phyloP scores from a whole-genome alignment of 2,113 vertebrate species.

The Callospermophilus lateralis region DNA sequence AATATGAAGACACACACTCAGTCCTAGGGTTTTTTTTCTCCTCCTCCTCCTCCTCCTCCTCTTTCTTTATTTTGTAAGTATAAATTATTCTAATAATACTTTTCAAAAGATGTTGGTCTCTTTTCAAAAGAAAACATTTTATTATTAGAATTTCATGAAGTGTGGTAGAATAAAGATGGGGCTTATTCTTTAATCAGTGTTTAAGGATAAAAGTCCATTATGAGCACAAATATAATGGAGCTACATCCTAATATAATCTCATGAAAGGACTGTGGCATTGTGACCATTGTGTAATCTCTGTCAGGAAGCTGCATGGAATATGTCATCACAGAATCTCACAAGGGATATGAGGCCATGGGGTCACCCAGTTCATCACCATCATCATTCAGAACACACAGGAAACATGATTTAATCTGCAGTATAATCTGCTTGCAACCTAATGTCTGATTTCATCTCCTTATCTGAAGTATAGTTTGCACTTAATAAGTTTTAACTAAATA shows the following conservation, averaged over 20 bases:
- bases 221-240: neutral
- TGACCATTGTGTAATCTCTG: neutral
- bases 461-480: neutral
- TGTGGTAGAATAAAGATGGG: neutral
- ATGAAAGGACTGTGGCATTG: neutral
- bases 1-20: too few relatives aligned
- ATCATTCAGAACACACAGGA: neutral
- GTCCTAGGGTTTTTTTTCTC: too few relatives aligned
- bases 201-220: neutral
- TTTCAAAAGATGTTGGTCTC: neutral
- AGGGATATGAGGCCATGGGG: neutral
- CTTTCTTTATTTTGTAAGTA: neutral
- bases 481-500: neutral
- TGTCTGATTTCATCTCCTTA: neutral
- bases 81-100: neutral
- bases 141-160: slow-evolving; percentile 25
- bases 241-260: too few relatives aligned
- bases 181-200: neutral
- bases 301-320: neutral
- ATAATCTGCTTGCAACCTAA: neutral
- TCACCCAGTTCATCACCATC: neutral
- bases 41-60: fast-evolving
- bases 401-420: neutral
- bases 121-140: slow-evolving; percentile 27
- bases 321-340: neutral